These are phyloP conservation scores for Trichomycterus rosablanca DNA, from an alignment of 2,113 vertebrate genomes.

Conservation along the genomic window DNA sequence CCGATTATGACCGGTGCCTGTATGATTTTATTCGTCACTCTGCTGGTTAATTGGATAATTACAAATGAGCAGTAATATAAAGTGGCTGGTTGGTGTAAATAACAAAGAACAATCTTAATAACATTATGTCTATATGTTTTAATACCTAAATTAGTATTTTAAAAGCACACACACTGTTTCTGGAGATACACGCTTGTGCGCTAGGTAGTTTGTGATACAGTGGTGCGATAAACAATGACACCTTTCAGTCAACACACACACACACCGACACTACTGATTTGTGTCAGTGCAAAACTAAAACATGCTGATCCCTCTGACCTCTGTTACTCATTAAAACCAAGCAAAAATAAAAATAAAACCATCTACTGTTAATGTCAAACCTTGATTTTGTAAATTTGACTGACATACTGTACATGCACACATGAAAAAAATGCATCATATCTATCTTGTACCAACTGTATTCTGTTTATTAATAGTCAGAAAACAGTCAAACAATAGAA, in stretches of 20 bases:
- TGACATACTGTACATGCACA: slow-evolving; percentile 59
- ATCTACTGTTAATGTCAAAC: slow-evolving; percentile 60
- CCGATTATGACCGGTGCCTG: too few relatives aligned
- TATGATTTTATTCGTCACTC: too few relatives aligned
- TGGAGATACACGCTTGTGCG: too few relatives aligned
- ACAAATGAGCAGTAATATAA: too few relatives aligned
- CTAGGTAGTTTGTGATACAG: too few relatives aligned
- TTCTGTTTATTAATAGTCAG: too few relatives aligned
- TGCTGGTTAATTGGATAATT: too few relatives aligned
- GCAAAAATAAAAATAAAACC: slow-evolving; percentile 61
- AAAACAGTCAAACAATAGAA: too few relatives aligned
- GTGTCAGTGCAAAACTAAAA: slow-evolving; percentile 57
- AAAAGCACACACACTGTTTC: not conserved
- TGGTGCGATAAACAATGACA: slow-evolving; percentile 56
- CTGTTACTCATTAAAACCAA: slow-evolving; percentile 70
- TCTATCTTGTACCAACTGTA: slow-evolving; percentile 45
- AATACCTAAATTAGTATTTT: not conserved
- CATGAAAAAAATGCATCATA: slow-evolving; percentile 60
- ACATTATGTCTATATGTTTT: not conserved
- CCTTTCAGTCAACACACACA: slow-evolving; percentile 49
- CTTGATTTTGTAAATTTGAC: slow-evolving; percentile 59
- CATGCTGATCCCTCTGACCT: slow-evolving; percentile 63
- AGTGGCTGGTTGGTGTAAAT: not conserved
- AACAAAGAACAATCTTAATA: not conserved
- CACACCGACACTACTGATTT: slow-evolving; percentile 52